A percentile compares a stretch with the other conserved stretches of the same genome.
Conservation (phyloP, 1,140 invertebrate genomes). For the Papilio dardanus region DNA sequence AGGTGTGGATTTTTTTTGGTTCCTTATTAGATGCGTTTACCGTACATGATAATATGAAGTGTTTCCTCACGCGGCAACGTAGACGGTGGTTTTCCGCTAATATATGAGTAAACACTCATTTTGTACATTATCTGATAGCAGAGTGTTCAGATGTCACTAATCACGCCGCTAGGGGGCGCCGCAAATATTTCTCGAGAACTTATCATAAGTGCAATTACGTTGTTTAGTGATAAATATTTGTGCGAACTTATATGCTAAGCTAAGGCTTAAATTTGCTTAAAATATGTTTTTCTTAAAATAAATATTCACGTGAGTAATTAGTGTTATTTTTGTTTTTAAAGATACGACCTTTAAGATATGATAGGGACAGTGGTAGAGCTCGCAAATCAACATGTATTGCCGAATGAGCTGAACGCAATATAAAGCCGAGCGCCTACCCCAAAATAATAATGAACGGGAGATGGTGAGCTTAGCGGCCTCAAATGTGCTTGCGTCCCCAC, state of each 20-base stretch:
- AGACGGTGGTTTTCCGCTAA: slow-evolving; percentile 15
- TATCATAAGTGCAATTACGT: neutral
- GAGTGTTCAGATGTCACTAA: slow-evolving; percentile 16
- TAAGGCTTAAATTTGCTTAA: neutral
- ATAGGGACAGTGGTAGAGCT: no score
- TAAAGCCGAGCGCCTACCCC: no score
- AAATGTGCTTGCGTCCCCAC: no score
- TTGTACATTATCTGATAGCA: slow-evolving; percentile 6
- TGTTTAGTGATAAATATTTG: slow-evolving; percentile 2
- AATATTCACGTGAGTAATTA: no score
- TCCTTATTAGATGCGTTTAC: no score
- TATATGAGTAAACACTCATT: slow-evolving; percentile 13
- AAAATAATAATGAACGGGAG: no score
- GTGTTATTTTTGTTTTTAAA: no score
- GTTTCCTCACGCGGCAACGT: neutral
- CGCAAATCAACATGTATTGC: no score
- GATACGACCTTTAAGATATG: no score
- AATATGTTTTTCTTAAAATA: neutral
- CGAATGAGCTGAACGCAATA: no score
- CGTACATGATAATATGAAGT: slow-evolving; percentile 8
- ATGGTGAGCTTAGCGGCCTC: no score
- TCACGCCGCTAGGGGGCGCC: neutral
- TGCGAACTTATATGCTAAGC: neutral
- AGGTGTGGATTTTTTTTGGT: no score
- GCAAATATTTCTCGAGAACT: slow-evolving; percentile 1